Conservation (phyloP, 2,113 vertebrate species). For the Lota lota region DNA sequence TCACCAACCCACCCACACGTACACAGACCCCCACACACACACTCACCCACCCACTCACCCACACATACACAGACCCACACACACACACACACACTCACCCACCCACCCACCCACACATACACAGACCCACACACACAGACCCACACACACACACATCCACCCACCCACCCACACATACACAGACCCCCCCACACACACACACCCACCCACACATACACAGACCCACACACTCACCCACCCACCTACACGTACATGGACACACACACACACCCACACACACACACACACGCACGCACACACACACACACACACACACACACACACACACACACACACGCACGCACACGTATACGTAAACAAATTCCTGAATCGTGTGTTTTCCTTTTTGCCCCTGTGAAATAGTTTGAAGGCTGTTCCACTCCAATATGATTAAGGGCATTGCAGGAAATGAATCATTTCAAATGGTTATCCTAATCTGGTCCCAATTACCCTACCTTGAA, state of each 20-base stretch:
- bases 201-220: too few relatives aligned
- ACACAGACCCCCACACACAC: slow-evolving; percentile 1
- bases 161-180: too few relatives aligned
- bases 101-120: background rate
- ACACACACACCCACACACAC: background rate
- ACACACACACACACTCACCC: background rate
- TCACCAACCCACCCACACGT: slow-evolving; percentile 1
- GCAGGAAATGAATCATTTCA: slow-evolving; percentile 40
- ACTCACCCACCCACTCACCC: background rate
- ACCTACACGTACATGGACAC: slow-evolving; percentile 11
- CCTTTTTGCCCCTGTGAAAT: slow-evolving; percentile 6
- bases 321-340: background rate
- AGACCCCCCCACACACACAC: too few relatives aligned
- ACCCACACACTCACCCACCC: background rate
- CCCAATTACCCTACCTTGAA: slow-evolving; percentile 27
- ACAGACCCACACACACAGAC: too few relatives aligned
- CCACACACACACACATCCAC: too few relatives aligned
- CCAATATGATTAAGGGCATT: slow-evolving; percentile 25
- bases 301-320: background rate
- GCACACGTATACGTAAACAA: background rate
- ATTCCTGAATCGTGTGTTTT: slow-evolving; percentile 12
- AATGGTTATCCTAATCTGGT: slow-evolving; percentile 22
- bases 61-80: slow-evolving; percentile 4
- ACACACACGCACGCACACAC: slow-evolving; percentile 1
- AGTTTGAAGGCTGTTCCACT: slow-evolving; percentile 16